Conservation (phyloP, 2,113 vertebrate species). For the Peromyscus leucopus region DNA sequence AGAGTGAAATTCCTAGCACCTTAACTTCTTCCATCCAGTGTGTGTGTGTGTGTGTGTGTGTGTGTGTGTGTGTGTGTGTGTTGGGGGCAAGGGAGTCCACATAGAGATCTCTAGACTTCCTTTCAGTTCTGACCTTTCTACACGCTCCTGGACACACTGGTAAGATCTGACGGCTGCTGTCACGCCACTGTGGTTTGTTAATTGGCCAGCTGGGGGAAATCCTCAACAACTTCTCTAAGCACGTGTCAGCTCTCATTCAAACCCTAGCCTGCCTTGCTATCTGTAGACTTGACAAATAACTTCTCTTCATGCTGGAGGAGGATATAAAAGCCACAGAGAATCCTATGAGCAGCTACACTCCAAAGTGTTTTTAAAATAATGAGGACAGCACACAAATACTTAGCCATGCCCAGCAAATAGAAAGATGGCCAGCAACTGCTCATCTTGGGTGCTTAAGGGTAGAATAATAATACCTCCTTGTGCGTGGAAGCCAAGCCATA, state of each 20-base stretch:
- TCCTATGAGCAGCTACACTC: not conserved
- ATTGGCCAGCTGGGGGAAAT: not conserved
- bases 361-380: not conserved
- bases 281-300: not conserved
- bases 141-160: not conserved
- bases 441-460: not conserved
- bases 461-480: not conserved
- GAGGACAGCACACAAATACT: not conserved
- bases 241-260: not conserved
- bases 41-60: not conserved
- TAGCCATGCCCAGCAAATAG: not conserved
- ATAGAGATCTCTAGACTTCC: not conserved
- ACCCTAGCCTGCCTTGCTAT: not conserved
- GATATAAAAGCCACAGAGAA: not conserved
- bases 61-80: not conserved
- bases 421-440: not conserved
- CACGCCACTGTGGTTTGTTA: not conserved
- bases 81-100: not conserved
- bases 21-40: constrained; percentile 15
- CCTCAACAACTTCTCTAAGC: not conserved
- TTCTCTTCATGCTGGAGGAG: not conserved
- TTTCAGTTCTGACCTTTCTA: constrained; percentile 30
- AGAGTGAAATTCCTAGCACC: not conserved
- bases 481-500: not conserved
- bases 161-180: not conserved